A percentile compares a stretch with the other conserved stretches of the same genome.
Evolutionary conservation across 2,797 vertebrate species (phyloP).

Genomic region (Nasua narica): DNA sequence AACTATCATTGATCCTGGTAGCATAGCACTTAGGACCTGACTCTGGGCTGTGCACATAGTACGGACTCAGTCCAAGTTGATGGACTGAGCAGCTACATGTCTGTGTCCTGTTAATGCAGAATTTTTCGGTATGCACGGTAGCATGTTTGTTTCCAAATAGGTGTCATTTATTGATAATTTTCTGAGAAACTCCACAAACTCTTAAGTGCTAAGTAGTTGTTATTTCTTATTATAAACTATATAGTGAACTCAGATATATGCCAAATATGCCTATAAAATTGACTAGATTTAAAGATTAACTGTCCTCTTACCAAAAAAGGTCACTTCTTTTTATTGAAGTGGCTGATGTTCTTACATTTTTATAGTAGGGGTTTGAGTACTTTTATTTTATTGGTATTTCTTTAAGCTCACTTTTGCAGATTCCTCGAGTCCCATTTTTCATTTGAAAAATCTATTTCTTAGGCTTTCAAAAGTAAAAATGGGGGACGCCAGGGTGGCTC

Average conservation of each 20-base stretch:
- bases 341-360: neutral
- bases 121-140: neutral
- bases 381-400: neutral
- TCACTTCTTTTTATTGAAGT: neutral
- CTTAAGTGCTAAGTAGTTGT: neutral
- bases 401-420: neutral
- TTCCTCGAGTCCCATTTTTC: neutral
- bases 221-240: neutral
- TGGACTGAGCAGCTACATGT: neutral
- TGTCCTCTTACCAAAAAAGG: neutral
- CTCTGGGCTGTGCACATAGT: neutral
- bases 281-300: neutral
- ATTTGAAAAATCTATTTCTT: slow-evolving; percentile 2
- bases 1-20: neutral
- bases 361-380: neutral
- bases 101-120: neutral
- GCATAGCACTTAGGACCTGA: neutral
- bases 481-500: no score
- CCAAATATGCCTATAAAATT: neutral
- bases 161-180: neutral
- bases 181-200: neutral
- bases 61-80: neutral
- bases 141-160: neutral
- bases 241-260: neutral
- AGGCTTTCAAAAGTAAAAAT: slow-evolving; percentile 16